Conservation (phyloP, 1,140 invertebrate genomes). For the Drosophila littoralis region DNA sequence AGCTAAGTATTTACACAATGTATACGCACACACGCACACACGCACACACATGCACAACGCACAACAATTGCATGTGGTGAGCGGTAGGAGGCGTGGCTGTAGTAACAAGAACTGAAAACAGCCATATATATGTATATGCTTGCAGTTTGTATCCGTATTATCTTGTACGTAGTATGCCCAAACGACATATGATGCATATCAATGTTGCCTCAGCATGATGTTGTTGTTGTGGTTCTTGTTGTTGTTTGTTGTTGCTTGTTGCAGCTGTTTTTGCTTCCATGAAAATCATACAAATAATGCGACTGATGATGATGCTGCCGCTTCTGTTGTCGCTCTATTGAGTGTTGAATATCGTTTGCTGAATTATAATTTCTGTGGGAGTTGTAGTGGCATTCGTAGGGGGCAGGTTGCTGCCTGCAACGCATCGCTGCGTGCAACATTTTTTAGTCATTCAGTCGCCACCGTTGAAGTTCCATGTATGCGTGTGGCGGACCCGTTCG, state of each 20-base stretch:
- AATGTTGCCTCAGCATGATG: constrained; percentile 26
- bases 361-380: constrained; percentile 65
- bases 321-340: constrained; percentile 39
- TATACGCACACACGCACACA: constrained; percentile 18
- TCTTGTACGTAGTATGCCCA: constrained; percentile 12
- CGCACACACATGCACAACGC: constrained; percentile 1
- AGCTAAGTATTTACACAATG: constrained; percentile 57
- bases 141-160: constrained; percentile 16
- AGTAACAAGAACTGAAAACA: constrained; percentile 9
- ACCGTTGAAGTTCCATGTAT: background rate
- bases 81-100: constrained; percentile 17
- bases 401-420: constrained; percentile 44
- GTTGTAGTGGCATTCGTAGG: constrained; percentile 1
- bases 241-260: constrained; percentile 11
- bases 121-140: constrained; percentile 28
- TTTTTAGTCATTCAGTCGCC: constrained; percentile 25
- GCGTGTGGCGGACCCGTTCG: constrained; percentile 15
- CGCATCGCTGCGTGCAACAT: constrained; percentile 68
- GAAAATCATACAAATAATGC: constrained; percentile 72
- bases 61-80: constrained; percentile 23
- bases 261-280: constrained; percentile 45
- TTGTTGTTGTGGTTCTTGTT: constrained; percentile 7
- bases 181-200: constrained; percentile 44
- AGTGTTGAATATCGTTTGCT: constrained; percentile 63
- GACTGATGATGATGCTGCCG: constrained; percentile 50